Base-by-base conservation (phyloP, 2,797 vertebrate genomes). In the Nannoperca obscura region DNA sequence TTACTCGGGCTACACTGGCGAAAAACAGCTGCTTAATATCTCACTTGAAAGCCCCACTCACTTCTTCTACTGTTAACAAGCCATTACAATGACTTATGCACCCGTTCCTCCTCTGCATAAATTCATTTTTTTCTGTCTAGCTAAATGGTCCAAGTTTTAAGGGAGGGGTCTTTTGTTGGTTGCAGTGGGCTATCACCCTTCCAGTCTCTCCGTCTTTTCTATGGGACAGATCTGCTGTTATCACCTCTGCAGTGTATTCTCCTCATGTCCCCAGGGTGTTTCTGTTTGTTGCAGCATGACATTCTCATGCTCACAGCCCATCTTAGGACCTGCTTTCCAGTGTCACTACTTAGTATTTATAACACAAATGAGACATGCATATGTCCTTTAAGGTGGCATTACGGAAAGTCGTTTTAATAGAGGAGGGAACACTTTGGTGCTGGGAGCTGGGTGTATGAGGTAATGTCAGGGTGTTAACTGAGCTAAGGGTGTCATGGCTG, bases 11-110 rank as follows among this genome's bases (percentile, higher is more conserved):
- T 90, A 92, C 95, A 94, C 93, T 93, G 94, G 94, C 92, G 89
- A 97, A 94, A 94, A 97, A 95, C 96, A 97, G 96, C 96, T 97
- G 97, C 93, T 97, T 98, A 97, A 97, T 97, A 96, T 96, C 96
- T 95, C 94, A 94, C 95, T 96, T 95, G 95, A 96, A 97, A 97
- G 96, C 95, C 94, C 93, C 87, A 90, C 96, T 96, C 96, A 95
- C 95, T 97, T 96, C 94, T 94, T 96, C 95, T 76, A 86, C 96
- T 96, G 97, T 97, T 98, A 97, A 97, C 95, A 97, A 97, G 96
- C 95, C 95, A 96, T 98, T 97, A 97, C 93, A 93, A 91, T 97
- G 97, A 99, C 91, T 97, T 96, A 98, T 97, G 93, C 40, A 1
- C 32, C 63, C 81, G 80, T 89, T 95, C 91, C 92, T 94, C 92